Evolutionary conservation across 1,140 invertebrate genomes (phyloP).

Genomic region (Ceratosolen solmsi): DNA sequence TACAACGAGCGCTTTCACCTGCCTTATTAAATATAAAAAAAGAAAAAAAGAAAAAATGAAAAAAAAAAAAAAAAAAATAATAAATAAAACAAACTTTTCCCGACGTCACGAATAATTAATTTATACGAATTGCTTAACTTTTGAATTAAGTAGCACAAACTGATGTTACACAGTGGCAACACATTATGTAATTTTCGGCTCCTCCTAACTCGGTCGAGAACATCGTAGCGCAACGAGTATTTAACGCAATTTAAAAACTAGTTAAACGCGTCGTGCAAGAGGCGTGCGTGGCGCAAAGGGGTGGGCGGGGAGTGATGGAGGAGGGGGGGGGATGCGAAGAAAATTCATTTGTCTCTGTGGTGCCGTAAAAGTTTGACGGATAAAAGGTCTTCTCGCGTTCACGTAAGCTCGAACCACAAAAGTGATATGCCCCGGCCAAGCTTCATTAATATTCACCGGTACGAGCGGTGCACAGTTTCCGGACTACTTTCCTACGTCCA

Average conservation of each 20-base stretch:
- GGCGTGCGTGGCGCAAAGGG: no score
- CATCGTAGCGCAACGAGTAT: not conserved
- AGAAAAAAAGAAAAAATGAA: no score
- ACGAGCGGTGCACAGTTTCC: not conserved
- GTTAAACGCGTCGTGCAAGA: not conserved
- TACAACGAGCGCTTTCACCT: not conserved
- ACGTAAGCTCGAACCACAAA: not conserved
- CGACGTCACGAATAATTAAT: not conserved
- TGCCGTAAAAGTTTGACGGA: not conserved
- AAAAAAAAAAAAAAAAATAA: no score
- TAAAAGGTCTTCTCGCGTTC: not conserved
- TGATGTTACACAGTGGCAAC: not conserved
- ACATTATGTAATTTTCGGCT: not conserved
- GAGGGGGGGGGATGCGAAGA: no score
- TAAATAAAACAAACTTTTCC: not conserved
- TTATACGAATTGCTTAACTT: not conserved
- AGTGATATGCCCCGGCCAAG: not conserved
- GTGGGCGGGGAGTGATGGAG: no score
- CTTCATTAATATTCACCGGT: conserved; percentile 25
- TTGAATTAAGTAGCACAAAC: not conserved
- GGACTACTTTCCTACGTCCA: conserved; percentile 17
- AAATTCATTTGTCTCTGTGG: not conserved
- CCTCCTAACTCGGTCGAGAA: not conserved
- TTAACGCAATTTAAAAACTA: not conserved
- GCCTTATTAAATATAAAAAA: no score